Base-by-base conservation (phyloP, 2,888 invertebrate species). In the Drosophila anomalipes region DNA sequence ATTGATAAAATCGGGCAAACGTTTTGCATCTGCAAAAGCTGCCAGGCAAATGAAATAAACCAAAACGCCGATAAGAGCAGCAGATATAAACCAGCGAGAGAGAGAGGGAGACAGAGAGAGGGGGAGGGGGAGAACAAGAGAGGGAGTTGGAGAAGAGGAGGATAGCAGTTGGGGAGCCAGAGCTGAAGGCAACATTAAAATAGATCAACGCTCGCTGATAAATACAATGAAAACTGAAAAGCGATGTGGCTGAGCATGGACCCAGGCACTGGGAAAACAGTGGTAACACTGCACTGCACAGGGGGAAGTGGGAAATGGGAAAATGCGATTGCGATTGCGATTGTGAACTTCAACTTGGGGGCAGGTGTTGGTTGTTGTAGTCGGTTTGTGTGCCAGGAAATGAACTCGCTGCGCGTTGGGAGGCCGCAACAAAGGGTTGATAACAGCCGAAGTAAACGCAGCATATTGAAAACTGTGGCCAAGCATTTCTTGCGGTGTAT, bases 31-130 rank as follows among this genome's bases (percentile, higher is more conserved):
- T 82, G 89, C 81, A 82, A 78, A 81, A 69, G 83, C 82, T 83
- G 89, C 79, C 82, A 87, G 86, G 81, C 81, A 87, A 90, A 89
- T 90, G 89, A 86, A 85, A 86, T 88, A 87, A 90, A 80, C 83
- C 87, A 86, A 90, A 83, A 83, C 65, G 77, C 81, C 76, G 86
- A 90, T 85, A 80, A 79, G 61, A 66, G 58, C 66, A n/a, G 33
- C 16, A 63, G 80, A 80, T 79, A 82, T 69, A 22, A 41, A 37
- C 39, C 5, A 73, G 28, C 52, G 35, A 44, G 47, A 47, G 44
- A 57, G 4, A 47, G 9, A 22, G 3, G 12, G 5, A 41, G n/a
- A 41, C 9, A 19, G 4, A 52, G 35, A 51, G 41, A 33, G 37
- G 51, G 53, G 60, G 54, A 56, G 63, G 68, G 59, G n/a, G 32